Conservation (phyloP, 2,797 vertebrate genomes). For the Picus viridis region DNA sequence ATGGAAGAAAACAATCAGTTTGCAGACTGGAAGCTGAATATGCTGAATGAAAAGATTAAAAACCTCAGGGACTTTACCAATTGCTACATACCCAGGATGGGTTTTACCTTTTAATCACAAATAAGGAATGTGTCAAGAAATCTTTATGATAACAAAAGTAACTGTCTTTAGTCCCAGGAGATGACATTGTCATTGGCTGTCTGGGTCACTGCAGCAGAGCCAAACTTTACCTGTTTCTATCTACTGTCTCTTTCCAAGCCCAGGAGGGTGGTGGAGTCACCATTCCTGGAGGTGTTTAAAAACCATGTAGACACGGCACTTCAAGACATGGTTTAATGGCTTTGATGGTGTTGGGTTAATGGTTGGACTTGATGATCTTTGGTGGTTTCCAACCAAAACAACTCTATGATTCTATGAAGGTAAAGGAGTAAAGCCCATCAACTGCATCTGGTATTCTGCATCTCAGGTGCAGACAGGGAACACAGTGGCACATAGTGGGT, state of each 20-base stretch:
- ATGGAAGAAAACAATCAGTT: background rate
- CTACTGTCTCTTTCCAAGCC: background rate
- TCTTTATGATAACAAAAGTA: background rate
- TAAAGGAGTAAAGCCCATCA: background rate
- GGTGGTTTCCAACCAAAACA: no score
- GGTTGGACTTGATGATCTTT: no score
- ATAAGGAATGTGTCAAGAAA: background rate
- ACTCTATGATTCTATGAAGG: background rate
- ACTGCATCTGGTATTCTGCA: background rate
- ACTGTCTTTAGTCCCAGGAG: background rate
- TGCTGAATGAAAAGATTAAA: background rate
- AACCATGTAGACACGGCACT: no score
- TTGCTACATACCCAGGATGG: background rate
- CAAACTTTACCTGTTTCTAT: background rate
- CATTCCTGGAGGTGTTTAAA: no score
- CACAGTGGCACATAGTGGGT: background rate
- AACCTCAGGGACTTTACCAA: background rate
- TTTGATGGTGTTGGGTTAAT: no score
- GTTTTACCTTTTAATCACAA: background rate
- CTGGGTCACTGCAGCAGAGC: background rate
- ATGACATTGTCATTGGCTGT: background rate
- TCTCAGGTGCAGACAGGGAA: background rate
- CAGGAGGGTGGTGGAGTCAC: no score
- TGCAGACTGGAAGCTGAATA: background rate
- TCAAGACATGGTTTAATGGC: no score